A percentile compares a stretch with the other conserved stretches of the same genome.
Conservation (phyloP, 2,888 invertebrate genomes). For the Vesta saturnalis region DNA sequence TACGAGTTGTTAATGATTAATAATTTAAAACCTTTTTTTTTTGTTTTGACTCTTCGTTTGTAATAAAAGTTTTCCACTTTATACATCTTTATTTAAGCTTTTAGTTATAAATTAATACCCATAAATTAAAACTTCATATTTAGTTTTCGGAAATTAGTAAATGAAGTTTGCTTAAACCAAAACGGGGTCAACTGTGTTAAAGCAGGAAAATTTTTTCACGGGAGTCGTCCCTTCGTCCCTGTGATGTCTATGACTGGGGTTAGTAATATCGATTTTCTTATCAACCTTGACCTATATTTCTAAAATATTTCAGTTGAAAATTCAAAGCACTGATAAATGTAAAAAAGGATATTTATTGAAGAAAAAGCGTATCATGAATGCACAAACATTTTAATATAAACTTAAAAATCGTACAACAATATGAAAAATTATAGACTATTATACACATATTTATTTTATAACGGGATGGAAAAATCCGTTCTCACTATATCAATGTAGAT, state of each 20-base stretch:
- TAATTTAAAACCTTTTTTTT: no score
- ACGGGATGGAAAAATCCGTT: constrained; percentile 70
- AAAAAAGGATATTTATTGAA: constrained; percentile 37
- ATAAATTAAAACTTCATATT: no score
- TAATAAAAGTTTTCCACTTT: no score
- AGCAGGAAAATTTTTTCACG: neutral
- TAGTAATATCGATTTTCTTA: neutral
- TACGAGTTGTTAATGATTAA: no score
- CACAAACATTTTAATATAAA: constrained; percentile 89
- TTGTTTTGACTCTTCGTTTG: no score
- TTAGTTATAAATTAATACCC: no score
- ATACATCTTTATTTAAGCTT: no score
- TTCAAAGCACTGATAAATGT: constrained; percentile 10
- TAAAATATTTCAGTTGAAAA: neutral
- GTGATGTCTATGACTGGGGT: neutral
- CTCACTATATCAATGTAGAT: constrained; percentile 49
- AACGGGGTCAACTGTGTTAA: neutral
- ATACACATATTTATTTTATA: constrained; percentile 70
- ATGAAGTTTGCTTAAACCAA: no score
- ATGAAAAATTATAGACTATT: constrained; percentile 88
- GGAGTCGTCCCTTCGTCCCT: neutral
- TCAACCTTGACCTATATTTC: neutral
- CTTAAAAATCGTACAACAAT: constrained; percentile 88
- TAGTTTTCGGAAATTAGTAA: no score
- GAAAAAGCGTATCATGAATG: constrained; percentile 64